Evolutionary conservation across 2,113 vertebrate genomes (phyloP), one percentile per base, ranked within the genome.

Genomic region (Seriola dumerili): DNA sequence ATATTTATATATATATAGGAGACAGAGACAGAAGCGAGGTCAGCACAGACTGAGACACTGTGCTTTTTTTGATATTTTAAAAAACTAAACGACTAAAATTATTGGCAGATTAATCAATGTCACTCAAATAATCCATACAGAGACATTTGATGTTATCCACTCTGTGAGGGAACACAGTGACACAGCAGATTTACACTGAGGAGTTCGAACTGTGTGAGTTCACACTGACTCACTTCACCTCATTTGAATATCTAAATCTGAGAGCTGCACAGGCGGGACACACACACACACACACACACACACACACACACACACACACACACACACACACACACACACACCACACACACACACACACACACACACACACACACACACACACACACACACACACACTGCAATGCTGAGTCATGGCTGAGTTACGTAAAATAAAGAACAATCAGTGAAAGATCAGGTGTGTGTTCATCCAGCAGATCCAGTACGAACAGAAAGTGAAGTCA

Each of bases 191-290:
- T 70, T 44, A 23, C 59, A 59, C 4, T 19, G 21, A 42, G 48
- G 13, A 72, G 76, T 71, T 52, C 5, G 71, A 62, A 12, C 36
- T 1, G 52, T 0, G 42, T 0, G 42, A 74, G 38, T 67, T 72
- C 16, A 58, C 62, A 42, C 57, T 29, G 68, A 73, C 42, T 81
- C 57, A 21, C 29, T 36, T 54, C 50, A 17, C 4, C 1, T 68
- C 10, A 9, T 83, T 68, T 81, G 63, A 80, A 85, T 78, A 81
- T 81, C 61, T 19, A 65, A 80, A 74, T 77, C 42, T 12, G 55
- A 71, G 23, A 71, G 64, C 72, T 58, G 3, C 36, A 21, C 25
- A 65, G 23, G 14, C 38, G 72, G 65, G 58, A 75, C 14, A 34
- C 29, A 55, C 25, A 55, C 72, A 11, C 29, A 32, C 46, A 61